Evolutionary conservation across 2,888 invertebrate species (phyloP).

Genomic region (Lithophane ornitopus): DNA sequence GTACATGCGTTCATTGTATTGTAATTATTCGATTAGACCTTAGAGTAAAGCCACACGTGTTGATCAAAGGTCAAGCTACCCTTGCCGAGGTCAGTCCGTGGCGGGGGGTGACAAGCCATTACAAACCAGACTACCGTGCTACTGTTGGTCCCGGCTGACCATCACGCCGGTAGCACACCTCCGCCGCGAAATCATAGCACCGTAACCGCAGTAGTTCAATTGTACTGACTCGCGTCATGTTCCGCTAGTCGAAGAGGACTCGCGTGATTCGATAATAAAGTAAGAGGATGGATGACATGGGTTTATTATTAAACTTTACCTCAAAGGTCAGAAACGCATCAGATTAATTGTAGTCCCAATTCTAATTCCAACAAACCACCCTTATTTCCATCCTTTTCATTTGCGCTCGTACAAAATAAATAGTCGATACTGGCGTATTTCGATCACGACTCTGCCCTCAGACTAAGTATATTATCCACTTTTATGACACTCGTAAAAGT

Average conservation of each 20-base stretch:
- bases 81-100: too few species aligned
- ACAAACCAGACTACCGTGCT: too few species aligned
- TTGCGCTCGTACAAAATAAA: constrained; percentile 59
- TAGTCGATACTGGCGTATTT: constrained; percentile 62
- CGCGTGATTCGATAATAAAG: too few species aligned
- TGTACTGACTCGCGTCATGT: too few species aligned
- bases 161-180: too few species aligned
- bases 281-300: neutral
- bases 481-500: constrained; percentile 79
- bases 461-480: constrained; percentile 77
- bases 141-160: too few species aligned
- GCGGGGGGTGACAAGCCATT: too few species aligned
- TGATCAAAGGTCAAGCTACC: too few species aligned
- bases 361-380: constrained; percentile 11
- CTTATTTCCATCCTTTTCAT: constrained; percentile 53
- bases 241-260: too few species aligned
- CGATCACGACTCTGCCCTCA: constrained; percentile 66
- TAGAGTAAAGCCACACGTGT: too few species aligned
- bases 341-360: constrained; percentile 28
- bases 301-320: neutral
- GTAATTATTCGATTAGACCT: neutral
- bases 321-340: neutral
- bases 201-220: too few species aligned
- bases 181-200: too few species aligned
- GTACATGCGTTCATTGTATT: constrained; percentile 25